phyloP scores from a whole-genome alignment of 2,888 invertebrate species.

The Leptopilina syphax region DNA sequence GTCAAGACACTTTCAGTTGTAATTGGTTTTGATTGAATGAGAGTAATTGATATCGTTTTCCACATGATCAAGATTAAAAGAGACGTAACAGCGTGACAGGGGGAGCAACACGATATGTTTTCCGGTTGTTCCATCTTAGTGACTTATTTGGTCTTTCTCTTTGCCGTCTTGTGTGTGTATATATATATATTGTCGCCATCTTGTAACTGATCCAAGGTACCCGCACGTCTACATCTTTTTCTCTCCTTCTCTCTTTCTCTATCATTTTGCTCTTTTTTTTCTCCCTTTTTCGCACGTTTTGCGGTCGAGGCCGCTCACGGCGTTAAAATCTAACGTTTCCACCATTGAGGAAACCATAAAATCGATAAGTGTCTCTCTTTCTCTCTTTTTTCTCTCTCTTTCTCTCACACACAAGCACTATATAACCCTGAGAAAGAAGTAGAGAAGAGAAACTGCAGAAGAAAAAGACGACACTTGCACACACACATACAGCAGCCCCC shows the following conservation, averaged over 20 bases:
- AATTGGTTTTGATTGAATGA: background rate
- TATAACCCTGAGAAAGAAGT: background rate
- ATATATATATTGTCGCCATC: conserved; percentile 5
- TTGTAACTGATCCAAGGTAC: conserved; percentile 22
- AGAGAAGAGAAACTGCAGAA: background rate
- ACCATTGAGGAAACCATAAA: conserved; percentile 35
- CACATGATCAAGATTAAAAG: background rate
- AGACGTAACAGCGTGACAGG: conserved; percentile 3
- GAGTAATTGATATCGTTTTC: conserved; percentile 12
- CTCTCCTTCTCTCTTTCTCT: background rate
- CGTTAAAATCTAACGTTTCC: conserved; percentile 28
- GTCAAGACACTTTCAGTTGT: background rate
- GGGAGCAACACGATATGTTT: conserved; percentile 4
- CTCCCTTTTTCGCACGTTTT: background rate
- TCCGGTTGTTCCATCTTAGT: conserved; percentile 1
- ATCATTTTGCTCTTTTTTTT: background rate
- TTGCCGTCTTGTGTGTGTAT: background rate
- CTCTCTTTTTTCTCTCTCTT: background rate
- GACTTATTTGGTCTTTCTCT: conserved; percentile 7
- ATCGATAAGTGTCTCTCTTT: conserved; percentile 16
- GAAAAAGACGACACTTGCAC: background rate
- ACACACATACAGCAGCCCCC: conserved; percentile 1
- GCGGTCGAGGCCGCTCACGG: conserved; percentile 25
- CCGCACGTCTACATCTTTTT: background rate
- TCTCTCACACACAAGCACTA: no score